phyloP scores from a whole-genome alignment of 2,113 vertebrate genomes.

The Mesoclemmys tuberculata region DNA sequence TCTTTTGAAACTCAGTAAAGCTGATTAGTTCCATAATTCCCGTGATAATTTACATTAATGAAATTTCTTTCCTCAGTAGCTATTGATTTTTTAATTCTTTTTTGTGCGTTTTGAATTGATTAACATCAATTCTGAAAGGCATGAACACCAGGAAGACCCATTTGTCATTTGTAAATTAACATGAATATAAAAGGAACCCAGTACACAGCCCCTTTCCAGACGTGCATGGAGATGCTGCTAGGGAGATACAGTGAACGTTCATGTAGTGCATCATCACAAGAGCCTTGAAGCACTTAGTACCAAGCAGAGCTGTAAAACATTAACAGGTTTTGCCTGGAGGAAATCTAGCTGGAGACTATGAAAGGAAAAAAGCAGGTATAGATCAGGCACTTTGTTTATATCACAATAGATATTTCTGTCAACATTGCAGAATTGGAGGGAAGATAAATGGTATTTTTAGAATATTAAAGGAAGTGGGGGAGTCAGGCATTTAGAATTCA shows the following conservation, averaged over 20 bases:
- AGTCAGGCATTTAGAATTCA: not conserved
- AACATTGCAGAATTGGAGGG: fast-evolving
- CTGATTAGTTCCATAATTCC: conserved; percentile 49
- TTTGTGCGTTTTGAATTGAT: conserved; percentile 37
- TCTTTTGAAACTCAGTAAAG: conserved; percentile 31
- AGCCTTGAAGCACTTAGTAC: not conserved
- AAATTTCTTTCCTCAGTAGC: conserved; percentile 35
- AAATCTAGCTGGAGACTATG: not conserved
- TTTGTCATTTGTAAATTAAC: not conserved
- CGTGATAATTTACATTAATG: conserved; percentile 59
- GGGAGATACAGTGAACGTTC: not conserved
- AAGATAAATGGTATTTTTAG: fast-evolving
- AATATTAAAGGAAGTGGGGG: fast-evolving
- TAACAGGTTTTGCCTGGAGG: not conserved
- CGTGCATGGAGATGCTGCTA: not conserved
- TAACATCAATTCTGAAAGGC: not conserved
- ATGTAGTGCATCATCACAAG: not conserved
- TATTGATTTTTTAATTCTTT: conserved; percentile 59
- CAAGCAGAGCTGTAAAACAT: not conserved
- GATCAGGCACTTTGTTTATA: fast-evolving
- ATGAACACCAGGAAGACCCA: not conserved
- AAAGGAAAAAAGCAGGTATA: not conserved
- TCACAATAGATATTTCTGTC: fast-evolving
- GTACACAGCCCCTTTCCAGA: not conserved
- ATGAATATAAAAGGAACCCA: not conserved